Evolutionary conservation across 2,888 invertebrate genomes (phyloP).

Genomic region (Zonitis immaculata): DNA sequence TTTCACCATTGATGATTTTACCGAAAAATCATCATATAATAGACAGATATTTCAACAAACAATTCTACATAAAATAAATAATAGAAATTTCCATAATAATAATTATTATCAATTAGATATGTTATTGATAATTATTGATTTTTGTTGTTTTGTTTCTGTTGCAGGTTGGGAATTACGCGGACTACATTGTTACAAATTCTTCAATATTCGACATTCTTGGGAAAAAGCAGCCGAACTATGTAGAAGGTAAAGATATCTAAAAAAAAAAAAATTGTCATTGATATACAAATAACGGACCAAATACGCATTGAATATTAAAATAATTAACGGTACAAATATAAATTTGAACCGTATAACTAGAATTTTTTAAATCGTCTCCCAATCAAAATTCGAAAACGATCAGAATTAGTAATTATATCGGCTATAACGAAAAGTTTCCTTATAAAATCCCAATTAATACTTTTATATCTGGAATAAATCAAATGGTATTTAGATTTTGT

Average conservation of each 20-base stretch:
- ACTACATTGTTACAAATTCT: conserved; percentile 91
- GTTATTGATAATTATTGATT: conserved; percentile 4
- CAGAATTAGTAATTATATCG: not conserved
- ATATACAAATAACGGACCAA: conserved; percentile 11
- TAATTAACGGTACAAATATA: conserved; percentile 6
- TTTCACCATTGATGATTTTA: too few species aligned
- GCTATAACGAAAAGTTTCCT: too few species aligned
- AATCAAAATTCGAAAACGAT: not conserved
- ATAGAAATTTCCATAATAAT: too few species aligned
- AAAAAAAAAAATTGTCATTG: conserved; percentile 3
- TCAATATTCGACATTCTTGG: conserved; percentile 94
- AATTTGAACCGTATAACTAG: conserved; percentile 2
- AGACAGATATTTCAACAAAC: too few species aligned
- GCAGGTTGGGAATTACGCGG: conserved; percentile 91
- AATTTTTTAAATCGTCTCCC: not conserved
- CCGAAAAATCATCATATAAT: too few species aligned
- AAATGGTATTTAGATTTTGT: too few species aligned
- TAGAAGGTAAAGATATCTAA: conserved; percentile 75
- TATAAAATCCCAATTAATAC: not conserved
- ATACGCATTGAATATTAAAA: conserved; percentile 9
- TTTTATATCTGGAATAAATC: too few species aligned
- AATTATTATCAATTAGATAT: too few species aligned
- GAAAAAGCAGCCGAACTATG: conserved; percentile 92
- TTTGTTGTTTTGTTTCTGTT: conserved; percentile 45
- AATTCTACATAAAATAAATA: too few species aligned